Base-by-base conservation (phyloP, 2,888 invertebrate species). In the Callosobruchus maculatus region DNA sequence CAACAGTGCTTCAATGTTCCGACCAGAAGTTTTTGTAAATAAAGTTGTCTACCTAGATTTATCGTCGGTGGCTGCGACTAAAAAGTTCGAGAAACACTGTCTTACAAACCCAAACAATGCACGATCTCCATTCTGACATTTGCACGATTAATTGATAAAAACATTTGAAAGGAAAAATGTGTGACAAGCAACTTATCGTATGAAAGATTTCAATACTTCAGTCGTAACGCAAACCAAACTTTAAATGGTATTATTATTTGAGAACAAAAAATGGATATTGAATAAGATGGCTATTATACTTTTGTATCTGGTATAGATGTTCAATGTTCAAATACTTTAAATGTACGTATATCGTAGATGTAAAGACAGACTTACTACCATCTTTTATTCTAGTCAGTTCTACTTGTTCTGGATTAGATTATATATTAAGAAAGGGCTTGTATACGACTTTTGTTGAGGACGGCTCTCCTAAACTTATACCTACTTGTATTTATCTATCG, bases 391-490 rank as follows among this genome's bases (percentile, higher is more conserved):
- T 68, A 68, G 68, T 68, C 68, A 68, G 21, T 68, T 21, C 68
- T 68, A 68, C 13, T 68, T 68, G 68, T 68, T 68, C 68, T 68
- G 68, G 68, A 21, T 1, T 68, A 68, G 18, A 21, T 68, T 9
- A 21, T 21, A 2, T 68, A 49, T 49, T 49, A 18, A 7, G 67
- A 9, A 20, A 21, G 68, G 22, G 71, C 68, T 74, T 71, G 67
- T 72, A 21, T 18, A 21, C 22, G 77, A 71, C 76, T 77, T 77
- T 74, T 72, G 77, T 77, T 77, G 74, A 67, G 73, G 67, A 13
- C 21, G 67, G 18, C 67, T 66, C 7, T 13, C 13, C 49, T 49
- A 49, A 2, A 26, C 26, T 49, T 49, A 49, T 49, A 49, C 13
- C 13, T 49, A 26, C 26, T 49, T 49, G 13, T 49, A 49, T 18